A percentile compares a stretch with the other conserved stretches of the same genome.
These are phyloP conservation scores for Amphipoea oculea DNA, from an alignment of 2,888 invertebrate species.

Conservation along the genomic window DNA sequence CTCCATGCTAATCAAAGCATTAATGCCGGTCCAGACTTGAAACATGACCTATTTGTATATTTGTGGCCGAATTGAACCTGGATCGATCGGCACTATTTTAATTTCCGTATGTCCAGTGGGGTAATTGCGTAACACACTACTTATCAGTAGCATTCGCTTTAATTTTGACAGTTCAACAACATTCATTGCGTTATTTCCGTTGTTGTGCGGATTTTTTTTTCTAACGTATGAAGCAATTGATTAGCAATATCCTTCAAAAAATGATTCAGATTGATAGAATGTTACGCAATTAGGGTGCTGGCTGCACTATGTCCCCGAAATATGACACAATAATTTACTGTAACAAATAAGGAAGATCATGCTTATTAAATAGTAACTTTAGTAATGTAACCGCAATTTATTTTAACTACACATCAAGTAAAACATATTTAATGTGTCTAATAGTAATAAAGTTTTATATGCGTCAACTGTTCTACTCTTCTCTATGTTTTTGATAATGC, in stretches of 20 bases:
- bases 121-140: neutral
- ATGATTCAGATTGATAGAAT: neutral
- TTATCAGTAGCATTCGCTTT: neutral
- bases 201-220: too few relatives aligned
- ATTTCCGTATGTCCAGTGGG: neutral
- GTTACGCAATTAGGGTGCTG: neutral
- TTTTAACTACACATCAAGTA: neutral
- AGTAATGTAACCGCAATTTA: neutral
- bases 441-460: too few relatives aligned
- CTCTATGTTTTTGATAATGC: conserved; percentile 18
- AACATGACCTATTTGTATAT: conserved; percentile 44
- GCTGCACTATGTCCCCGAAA: neutral
- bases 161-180: neutral
- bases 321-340: neutral
- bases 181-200: too few relatives aligned
- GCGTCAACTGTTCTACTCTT: conserved; percentile 29
- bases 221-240: too few relatives aligned
- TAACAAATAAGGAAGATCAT: neutral
- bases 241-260: too few relatives aligned
- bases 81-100: conserved; percentile 23
- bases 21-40: conserved; percentile 26
- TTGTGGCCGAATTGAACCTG: conserved; percentile 1
- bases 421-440: too few relatives aligned
- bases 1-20: conserved; percentile 18
- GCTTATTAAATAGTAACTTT: neutral